Percentiles rank a stretch among this genome's conserved stretches.
Conservation (phyloP, 2,797 vertebrate genomes). For the Acanthornis magna region DNA sequence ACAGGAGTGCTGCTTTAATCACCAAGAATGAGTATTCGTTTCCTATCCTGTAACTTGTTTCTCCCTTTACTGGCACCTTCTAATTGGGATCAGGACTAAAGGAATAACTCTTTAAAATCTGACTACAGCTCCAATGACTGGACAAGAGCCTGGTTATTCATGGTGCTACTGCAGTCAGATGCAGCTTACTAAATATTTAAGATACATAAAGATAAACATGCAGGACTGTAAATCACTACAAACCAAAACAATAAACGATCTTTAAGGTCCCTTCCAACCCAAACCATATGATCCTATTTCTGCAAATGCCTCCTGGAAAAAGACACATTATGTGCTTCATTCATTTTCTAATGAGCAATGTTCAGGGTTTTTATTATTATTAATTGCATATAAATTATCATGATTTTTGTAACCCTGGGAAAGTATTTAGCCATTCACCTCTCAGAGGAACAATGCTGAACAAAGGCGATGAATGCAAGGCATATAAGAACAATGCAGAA, state of each 20-base stretch:
- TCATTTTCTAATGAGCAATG: slow-evolving; percentile 46
- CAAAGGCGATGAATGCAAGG: slow-evolving; percentile 15
- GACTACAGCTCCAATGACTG: neutral
- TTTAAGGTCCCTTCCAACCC: neutral
- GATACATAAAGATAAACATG: neutral
- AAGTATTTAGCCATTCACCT: slow-evolving; percentile 61
- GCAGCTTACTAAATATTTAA: slow-evolving; percentile 30
- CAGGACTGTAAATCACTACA: slow-evolving; percentile 23
- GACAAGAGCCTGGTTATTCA: neutral
- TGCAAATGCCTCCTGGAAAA: slow-evolving; percentile 33
- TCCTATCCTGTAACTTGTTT: neutral
- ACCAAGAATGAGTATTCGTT: neutral
- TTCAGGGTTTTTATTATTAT: slow-evolving; percentile 50
- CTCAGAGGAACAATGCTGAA: slow-evolving; percentile 49
- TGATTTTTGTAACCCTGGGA: slow-evolving; percentile 53
- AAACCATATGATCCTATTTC: neutral
- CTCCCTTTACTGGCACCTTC: neutral
- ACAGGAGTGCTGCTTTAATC: neutral
- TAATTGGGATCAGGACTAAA: neutral
- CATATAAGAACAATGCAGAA: slow-evolving; percentile 37
- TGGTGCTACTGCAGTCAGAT: neutral
- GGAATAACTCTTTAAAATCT: neutral
- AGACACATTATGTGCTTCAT: slow-evolving; percentile 27
- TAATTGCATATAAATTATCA: slow-evolving; percentile 67
- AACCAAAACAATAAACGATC: neutral